These are phyloP conservation scores for Gastrophryne carolinensis DNA, from an alignment of 2,797 vertebrate species.

Conservation along the genomic window DNA sequence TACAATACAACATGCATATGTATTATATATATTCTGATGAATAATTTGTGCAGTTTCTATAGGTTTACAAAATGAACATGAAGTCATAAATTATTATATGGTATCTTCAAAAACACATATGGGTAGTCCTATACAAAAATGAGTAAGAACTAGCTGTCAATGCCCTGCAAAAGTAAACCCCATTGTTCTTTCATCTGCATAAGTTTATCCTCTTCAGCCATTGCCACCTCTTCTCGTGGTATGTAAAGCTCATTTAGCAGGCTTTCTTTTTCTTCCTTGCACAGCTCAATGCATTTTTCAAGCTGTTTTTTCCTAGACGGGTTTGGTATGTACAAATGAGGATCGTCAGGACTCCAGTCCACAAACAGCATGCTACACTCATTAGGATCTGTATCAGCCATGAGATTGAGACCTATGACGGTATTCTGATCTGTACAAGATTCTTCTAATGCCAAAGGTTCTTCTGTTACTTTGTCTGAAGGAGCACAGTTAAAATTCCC, in stretches of 20 bases:
- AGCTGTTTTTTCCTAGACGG: slow-evolving; percentile 48
- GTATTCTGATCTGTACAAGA: background rate
- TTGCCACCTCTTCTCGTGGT: slow-evolving; percentile 24
- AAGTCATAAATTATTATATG: background rate
- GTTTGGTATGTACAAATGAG: slow-evolving; percentile 60
- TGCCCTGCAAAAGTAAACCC: slow-evolving; percentile 61
- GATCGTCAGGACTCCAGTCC: slow-evolving; percentile 63
- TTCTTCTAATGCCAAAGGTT: background rate
- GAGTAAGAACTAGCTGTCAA: background rate
- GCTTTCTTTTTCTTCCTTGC: slow-evolving; percentile 31
- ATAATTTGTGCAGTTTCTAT: too few species aligned
- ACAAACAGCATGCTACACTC: slow-evolving; percentile 50
- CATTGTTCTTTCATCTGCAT: slow-evolving; percentile 66
- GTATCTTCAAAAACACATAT: background rate
- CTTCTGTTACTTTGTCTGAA: background rate
- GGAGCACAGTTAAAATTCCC: slow-evolving; percentile 4
- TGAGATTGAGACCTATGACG: background rate
- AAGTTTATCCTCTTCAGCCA: slow-evolving; percentile 57
- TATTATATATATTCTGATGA: too few species aligned
- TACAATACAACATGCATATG: too few species aligned
- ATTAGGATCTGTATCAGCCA: slow-evolving; percentile 26
- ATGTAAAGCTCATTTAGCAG: slow-evolving; percentile 62
- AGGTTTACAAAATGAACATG: too few species aligned
- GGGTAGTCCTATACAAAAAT: background rate
- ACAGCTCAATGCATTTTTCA: background rate